Base-by-base conservation (phyloP, 1,140 invertebrate species). In the Drosophila fuyamai region DNA sequence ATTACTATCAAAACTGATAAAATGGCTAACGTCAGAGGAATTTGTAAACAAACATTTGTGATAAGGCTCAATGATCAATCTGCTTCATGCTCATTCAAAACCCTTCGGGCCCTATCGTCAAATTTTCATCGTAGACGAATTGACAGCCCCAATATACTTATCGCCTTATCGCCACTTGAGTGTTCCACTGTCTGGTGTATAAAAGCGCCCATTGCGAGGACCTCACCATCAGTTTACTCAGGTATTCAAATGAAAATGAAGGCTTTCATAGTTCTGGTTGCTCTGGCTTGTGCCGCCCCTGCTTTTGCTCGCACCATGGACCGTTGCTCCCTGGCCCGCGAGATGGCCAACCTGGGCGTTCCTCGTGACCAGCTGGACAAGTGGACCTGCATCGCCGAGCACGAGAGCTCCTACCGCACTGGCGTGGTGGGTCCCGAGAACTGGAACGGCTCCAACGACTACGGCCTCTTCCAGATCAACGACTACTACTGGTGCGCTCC, bases 401-500 rank as follows among this genome's bases (percentile, higher is more conserved):
- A 83, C 68, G 74, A 83, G 75, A 76, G 71, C 61, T 67, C 71
- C 35, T 90, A 57, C 67, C 77, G 82, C 56, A 84, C 44, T 5
- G 63, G 41, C 8, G 74, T 75, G 9, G 70, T 80, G 0, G 86
- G 86, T 0, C 74, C 75, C 7, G 48, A 51, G 36, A 92, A 92
- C 70, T 63, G 27, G 29, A 85, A 92, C 57, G 89, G 80, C 18
- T 89, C 82, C 60, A 74, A 79, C 40, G 89, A 92, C 76, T 92
- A 83, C 54, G 91, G 91, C 0, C 75, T 90, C 48, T 92, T 91
- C 75, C 91, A 92, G 72, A 91, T 92, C 58, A 92, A 92, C 55
- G 71, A 89, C 68, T 71, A 72, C 47, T 92, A 81, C 53, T 92
- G 91, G 91, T 91, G 91, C 55, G 58, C 80, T 68, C 82, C 84